phyloP scores from a whole-genome alignment of 2,888 invertebrate species.

The Hypomecis punctinalis region DNA sequence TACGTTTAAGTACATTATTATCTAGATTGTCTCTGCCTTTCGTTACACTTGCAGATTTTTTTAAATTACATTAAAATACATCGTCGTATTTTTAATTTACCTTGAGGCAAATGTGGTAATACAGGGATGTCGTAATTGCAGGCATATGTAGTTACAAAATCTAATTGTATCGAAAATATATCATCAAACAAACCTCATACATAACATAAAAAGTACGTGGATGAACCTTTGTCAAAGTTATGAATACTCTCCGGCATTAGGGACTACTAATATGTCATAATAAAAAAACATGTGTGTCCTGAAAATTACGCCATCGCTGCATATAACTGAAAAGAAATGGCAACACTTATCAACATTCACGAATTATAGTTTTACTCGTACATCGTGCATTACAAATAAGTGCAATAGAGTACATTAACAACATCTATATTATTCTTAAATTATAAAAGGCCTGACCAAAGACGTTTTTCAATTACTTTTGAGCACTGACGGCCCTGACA shows the following conservation, averaged over 20 bases:
- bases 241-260: neutral
- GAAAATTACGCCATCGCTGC: slow-evolving; percentile 6
- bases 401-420: slow-evolving; percentile 47
- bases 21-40: neutral
- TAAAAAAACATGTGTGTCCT: neutral
- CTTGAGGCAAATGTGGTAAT: slow-evolving; percentile 31
- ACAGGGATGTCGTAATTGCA: slow-evolving; percentile 9
- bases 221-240: no score
- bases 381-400: slow-evolving; percentile 60
- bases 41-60: neutral
- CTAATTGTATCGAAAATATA: neutral
- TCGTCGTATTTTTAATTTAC: slow-evolving; percentile 26
- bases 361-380: slow-evolving; percentile 5
- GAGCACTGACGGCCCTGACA: neutral
- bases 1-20: neutral
- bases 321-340: slow-evolving; percentile 9
- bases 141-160: neutral
- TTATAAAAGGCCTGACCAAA: slow-evolving; percentile 2
- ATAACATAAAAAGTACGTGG: no score
- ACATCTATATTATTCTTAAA: slow-evolving; percentile 15
- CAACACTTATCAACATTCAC: slow-evolving; percentile 7
- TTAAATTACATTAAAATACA: slow-evolving; percentile 29
- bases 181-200: no score
- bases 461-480: neutral
- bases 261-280: neutral